phyloP scores from a whole-genome alignment of 2,797 vertebrate genomes.

The Crypturellus tataupa region DNA sequence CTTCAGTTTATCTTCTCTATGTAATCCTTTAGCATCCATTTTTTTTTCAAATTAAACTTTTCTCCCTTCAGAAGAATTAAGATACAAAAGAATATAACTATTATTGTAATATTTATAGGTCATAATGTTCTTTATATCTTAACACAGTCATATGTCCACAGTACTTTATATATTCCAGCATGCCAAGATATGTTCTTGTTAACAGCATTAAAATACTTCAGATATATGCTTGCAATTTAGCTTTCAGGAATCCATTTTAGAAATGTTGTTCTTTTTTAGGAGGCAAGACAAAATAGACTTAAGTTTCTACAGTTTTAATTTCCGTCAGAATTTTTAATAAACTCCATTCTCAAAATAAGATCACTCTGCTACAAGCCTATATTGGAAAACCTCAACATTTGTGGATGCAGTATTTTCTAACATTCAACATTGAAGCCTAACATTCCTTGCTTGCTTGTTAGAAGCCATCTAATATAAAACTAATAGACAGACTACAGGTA shows the following conservation, averaged over 20 bases:
- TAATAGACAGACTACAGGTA: neutral
- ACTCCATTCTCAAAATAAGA: neutral
- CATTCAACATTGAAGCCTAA: neutral
- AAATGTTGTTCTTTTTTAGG: neutral
- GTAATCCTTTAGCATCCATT: constrained; percentile 71
- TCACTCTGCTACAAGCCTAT: neutral
- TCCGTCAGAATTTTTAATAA: neutral
- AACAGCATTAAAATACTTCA: neutral
- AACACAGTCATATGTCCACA: neutral
- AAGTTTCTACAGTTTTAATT: neutral
- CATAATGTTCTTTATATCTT: neutral
- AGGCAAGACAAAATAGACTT: neutral
- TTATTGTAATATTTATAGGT: neutral
- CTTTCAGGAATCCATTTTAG: neutral
- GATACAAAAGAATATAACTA: neutral
- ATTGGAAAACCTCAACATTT: neutral
- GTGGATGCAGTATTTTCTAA: neutral
- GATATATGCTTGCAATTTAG: neutral
- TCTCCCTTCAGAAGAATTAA: constrained; percentile 1
- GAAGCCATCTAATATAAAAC: neutral
- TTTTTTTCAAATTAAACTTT: constrained; percentile 38
- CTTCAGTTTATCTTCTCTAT: constrained; percentile 56
- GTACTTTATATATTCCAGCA: neutral
- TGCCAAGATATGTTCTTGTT: neutral
- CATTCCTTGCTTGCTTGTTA: neutral